Conservation (phyloP, 2,797 vertebrate genomes). For the Hypotaenidia okinawae region DNA sequence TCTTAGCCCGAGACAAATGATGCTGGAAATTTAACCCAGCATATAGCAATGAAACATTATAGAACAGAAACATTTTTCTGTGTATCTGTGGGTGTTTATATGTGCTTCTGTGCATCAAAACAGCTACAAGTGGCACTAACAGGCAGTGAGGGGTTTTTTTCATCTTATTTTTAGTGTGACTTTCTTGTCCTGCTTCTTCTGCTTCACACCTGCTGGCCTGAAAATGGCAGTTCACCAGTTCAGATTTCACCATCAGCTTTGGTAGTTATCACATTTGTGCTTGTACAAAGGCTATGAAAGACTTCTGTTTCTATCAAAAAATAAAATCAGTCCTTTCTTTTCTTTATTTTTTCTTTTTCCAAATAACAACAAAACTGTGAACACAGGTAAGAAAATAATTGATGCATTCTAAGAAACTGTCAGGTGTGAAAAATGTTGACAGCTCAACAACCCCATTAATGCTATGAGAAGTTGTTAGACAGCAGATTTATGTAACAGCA, state of each 20-base stretch:
- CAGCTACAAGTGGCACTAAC: neutral
- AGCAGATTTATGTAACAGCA: conserved; percentile 10
- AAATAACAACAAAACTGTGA: conserved; percentile 5
- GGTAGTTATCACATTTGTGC: neutral
- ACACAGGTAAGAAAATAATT: conserved; percentile 35
- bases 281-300: neutral
- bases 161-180: neutral
- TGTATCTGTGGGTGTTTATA: neutral
- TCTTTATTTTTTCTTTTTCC: neutral
- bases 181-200: neutral
- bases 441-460: neutral
- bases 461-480: neutral
- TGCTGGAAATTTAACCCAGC: neutral
- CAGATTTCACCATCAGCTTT: neutral
- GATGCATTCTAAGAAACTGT: conserved; percentile 7
- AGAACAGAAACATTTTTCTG: neutral
- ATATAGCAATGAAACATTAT: fast-evolving
- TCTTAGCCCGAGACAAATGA: neutral
- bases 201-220: neutral
- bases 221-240: neutral
- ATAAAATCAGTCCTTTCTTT: neutral
- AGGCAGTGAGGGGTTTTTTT: neutral
- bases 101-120: neutral
- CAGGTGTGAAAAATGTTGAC: conserved; percentile 25
- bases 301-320: conserved; percentile 10